These are phyloP conservation scores for Pammene aurita DNA, from an alignment of 2,888 invertebrate genomes.

Conservation along the genomic window DNA sequence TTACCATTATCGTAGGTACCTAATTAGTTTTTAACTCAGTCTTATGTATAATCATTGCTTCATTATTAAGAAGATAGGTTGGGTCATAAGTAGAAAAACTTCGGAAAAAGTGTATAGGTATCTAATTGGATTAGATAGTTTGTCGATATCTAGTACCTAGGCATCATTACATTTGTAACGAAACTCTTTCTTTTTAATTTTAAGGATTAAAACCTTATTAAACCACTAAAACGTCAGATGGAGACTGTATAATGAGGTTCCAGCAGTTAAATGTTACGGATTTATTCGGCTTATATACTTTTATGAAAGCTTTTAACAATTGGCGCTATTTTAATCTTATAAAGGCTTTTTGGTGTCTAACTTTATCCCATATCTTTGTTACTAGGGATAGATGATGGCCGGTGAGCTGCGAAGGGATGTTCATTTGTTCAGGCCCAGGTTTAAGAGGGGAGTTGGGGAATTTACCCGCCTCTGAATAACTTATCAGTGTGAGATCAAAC, in stretches of 20 bases:
- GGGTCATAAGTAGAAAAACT: no score
- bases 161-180: no score
- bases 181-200: neutral
- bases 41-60: no score
- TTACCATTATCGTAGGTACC: no score
- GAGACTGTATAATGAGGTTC: neutral
- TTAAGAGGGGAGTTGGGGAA: slow-evolving; percentile 32
- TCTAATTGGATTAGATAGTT: no score
- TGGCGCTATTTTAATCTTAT: slow-evolving; percentile 13
- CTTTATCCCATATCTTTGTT: slow-evolving; percentile 7
- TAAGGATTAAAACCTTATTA: neutral
- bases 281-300: slow-evolving; percentile 13
- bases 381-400: slow-evolving; percentile 6
- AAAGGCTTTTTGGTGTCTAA: slow-evolving; percentile 6
- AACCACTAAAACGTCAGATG: neutral
- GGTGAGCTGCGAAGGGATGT: neutral
- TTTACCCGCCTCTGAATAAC: slow-evolving; percentile 35
- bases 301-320: slow-evolving; percentile 17
- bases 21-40: no score
- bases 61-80: no score
- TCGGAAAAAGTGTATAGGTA: no score
- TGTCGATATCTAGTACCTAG: no score
- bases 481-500: slow-evolving; percentile 42
- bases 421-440: slow-evolving; percentile 19
- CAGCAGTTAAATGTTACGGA: slow-evolving; percentile 3